A percentile compares a stretch with the other conserved stretches of the same genome.
Conservation (phyloP, 1,140 invertebrate genomes). For the Ganaspis sp. region DNA sequence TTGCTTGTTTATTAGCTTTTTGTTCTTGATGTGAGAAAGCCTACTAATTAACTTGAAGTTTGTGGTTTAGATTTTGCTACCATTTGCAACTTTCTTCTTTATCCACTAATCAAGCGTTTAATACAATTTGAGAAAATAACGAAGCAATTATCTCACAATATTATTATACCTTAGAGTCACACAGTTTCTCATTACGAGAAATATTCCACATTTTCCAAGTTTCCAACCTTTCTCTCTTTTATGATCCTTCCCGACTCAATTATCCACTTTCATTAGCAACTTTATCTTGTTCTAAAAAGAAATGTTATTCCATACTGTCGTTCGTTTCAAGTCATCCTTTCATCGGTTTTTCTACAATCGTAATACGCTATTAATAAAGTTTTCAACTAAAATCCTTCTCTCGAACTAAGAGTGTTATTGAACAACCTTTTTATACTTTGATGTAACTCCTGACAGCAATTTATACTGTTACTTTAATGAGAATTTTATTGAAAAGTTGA, state of each 20-base stretch:
- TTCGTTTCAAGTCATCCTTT: not conserved
- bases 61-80: too few relatives aligned
- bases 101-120: too few relatives aligned
- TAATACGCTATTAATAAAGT: constrained; percentile 3
- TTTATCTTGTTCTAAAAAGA: constrained; percentile 10
- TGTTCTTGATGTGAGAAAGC: too few relatives aligned
- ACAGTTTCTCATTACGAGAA: not conserved
- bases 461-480: too few relatives aligned
- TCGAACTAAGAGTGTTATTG: constrained; percentile 6
- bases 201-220: not conserved
- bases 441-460: not conserved
- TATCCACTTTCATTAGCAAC: constrained; percentile 10
- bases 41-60: too few relatives aligned
- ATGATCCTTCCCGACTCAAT: not conserved
- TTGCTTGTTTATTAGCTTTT: too few relatives aligned
- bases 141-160: not conserved
- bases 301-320: constrained; percentile 5
- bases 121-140: too few relatives aligned
- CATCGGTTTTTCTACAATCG: not conserved
- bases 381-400: not conserved
- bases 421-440: not conserved
- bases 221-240: not conserved
- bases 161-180: not conserved
- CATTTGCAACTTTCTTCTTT: too few relatives aligned
- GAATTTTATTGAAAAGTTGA: not conserved